Evolutionary conservation across 2,888 invertebrate species (phyloP), one percentile per base, ranked within the genome.

Genomic region (Folsomia candida): DNA sequence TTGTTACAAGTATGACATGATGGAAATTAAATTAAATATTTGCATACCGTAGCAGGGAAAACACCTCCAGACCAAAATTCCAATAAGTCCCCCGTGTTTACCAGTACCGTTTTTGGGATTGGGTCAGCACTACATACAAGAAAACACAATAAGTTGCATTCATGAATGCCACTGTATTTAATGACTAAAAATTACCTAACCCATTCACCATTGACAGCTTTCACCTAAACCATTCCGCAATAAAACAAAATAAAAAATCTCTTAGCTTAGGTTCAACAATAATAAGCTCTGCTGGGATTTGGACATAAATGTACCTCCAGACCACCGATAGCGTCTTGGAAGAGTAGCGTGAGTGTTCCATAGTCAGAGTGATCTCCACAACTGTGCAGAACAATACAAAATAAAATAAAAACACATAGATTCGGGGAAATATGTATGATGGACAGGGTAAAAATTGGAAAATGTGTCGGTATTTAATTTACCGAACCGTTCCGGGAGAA

Each of bases 51-150:
- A 65, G 92, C 90, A 22, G 89, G 87, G 72, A 91, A 86, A 67
- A 87, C 84, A 76, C 88, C 88, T 62, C 88, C 86, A 3, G 92
- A 91, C 64, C 91, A 92, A 64, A 87, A 85, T 24, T 90, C 89
- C 69, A 92, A 84, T 65, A 91, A 85, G 81, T 91, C 90, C n/a
- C 91, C 92, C 26, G 90, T 87, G 81, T 91, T 91, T 29, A 92
- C 86, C 61, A 92, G 85, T 76, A 92, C 88, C 24, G 91, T 89
- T 28, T 90, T 90, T 0, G 90, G 90, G 66, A 92, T 86, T 80
- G 91, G 91, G 1, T 89, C 90, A 1, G 91, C 90, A 9, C n/a
- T n/a, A n/a, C n/a, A n/a, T n/a, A 14, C 11, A 11, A 11, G 47
- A 47, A 47, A 11, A 47, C 9, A 11, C 9, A 47, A 47, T 47